Base-by-base conservation (phyloP, 92 coral and sea anemone genomes). In the Nematostella vectensis region DNA sequence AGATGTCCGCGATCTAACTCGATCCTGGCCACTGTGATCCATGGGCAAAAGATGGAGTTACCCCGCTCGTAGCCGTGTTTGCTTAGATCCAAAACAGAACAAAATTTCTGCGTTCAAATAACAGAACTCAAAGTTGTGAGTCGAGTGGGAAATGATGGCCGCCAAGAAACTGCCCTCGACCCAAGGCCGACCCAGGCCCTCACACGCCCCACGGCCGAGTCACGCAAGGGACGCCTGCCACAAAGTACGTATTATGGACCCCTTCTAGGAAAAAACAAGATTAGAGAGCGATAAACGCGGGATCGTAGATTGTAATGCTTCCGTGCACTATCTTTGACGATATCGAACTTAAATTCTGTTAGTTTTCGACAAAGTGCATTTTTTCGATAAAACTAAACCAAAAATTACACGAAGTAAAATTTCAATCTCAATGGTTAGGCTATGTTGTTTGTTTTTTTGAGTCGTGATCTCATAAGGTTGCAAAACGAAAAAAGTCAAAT, bases 11-110 rank as follows among this genome's bases (percentile, higher is more conserved):
- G 76, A 62, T 75, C 94, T 83, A 69, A 82, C 76, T 59, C 94
- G 94, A 75, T 85, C 88, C 71, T 80, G 88, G 83, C 88, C 74
- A 83, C 88, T 85, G 72, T 83, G 82, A 64, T 85, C 94, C 94
- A 85, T 85, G 84, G 94, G 83, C 83, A 76, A 69, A 77, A 58
- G 74, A 45, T 66, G 79, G 80, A 67, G 30, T 58, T 54, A 52
- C 74, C 94, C 88, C 81, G 80, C 63, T 77, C 83, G 88, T 69
- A 75, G 82, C 94, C 79, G 79, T 76, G 88, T 56, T 77, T 78
- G 70, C 78, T 76, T 65, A 77, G 47, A 61, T 71, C 80, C 80
- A 74, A 67, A 75, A 75, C 78, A 70, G 69, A 70, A 81, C 80
- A 66, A 79, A 71, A 58, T 65, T 78, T 65, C 62, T 70, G 44